phyloP scores from a whole-genome alignment of 2,113 vertebrate genomes.

The Neogale vison region DNA sequence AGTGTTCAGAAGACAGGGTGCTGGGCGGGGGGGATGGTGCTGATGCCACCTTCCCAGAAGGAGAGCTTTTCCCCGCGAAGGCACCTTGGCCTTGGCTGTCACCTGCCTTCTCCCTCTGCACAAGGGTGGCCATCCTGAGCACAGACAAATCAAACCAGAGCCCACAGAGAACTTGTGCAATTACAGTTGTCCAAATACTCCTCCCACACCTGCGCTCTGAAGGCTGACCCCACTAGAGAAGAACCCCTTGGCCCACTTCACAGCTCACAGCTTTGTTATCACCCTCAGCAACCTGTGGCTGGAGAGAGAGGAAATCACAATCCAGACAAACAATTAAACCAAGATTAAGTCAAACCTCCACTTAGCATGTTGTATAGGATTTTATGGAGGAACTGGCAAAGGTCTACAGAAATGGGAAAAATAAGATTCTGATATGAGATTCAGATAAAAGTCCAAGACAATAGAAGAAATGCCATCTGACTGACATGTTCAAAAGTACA shows the following conservation, averaged over 20 bases:
- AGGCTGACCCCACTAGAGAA: background rate
- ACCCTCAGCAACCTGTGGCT: background rate
- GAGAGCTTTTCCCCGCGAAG: background rate
- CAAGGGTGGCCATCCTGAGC: background rate
- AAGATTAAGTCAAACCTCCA: background rate
- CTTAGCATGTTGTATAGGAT: background rate
- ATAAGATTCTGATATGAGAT: background rate
- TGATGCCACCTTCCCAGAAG: background rate
- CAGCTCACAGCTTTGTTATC: background rate
- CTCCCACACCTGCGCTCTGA: background rate
- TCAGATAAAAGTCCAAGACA: slow-evolving; percentile 9
- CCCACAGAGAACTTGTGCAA: background rate
- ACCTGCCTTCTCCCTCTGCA: background rate
- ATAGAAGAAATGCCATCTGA: background rate
- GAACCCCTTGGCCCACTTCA: background rate
- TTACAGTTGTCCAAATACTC: background rate
- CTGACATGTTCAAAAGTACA: background rate
- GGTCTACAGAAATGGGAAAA: background rate
- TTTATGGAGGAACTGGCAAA: background rate
- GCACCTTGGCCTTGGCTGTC: background rate
- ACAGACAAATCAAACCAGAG: background rate
- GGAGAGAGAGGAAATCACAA: background rate
- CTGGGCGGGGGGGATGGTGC: background rate
- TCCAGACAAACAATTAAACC: background rate
- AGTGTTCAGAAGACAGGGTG: background rate